Conservation (phyloP, 2,888 invertebrate genomes). For the Lasioglossum zephyrum region DNA sequence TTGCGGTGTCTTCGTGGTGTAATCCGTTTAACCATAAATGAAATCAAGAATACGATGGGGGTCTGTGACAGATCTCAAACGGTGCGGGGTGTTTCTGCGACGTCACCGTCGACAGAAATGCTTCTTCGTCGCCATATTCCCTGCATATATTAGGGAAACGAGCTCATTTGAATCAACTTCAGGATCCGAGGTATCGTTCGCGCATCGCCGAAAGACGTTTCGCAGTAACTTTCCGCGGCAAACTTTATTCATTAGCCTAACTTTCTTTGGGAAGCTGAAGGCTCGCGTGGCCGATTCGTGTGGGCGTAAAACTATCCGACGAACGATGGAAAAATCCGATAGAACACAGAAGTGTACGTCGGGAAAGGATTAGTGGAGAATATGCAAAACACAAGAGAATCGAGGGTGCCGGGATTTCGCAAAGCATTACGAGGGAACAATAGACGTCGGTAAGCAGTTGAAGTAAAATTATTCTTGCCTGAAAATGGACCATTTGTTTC, state of each 20-base stretch:
- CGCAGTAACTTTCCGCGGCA: constrained; percentile 44
- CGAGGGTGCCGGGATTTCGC: not conserved
- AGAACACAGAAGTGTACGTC: not conserved
- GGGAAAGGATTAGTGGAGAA: constrained; percentile 28
- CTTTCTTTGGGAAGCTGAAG: constrained; percentile 39
- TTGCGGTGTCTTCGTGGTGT: not conserved
- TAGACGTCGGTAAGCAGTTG: constrained; percentile 9
- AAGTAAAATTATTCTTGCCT: constrained; percentile 13
- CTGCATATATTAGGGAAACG: constrained; percentile 61
- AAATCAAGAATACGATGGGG: not conserved
- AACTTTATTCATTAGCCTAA: constrained; percentile 59
- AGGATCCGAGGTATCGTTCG: constrained; percentile 38
- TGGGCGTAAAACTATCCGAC: not conserved
- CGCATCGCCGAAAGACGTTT: constrained; percentile 29
- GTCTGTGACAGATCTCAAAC: constrained; percentile 21
- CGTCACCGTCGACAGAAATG: constrained; percentile 28
- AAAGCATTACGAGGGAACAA: constrained; percentile 15
- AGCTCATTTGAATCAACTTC: constrained; percentile 59
- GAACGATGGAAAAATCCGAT: constrained; percentile 23
- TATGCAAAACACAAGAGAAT: constrained; percentile 26
- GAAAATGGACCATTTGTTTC: not conserved
- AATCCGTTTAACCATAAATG: not conserved
- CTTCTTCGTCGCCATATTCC: constrained; percentile 16
- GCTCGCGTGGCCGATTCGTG: not conserved
- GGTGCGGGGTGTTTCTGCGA: constrained; percentile 17